Conservation (phyloP, 2,797 vertebrate species). For the Erethizon dorsatum region DNA sequence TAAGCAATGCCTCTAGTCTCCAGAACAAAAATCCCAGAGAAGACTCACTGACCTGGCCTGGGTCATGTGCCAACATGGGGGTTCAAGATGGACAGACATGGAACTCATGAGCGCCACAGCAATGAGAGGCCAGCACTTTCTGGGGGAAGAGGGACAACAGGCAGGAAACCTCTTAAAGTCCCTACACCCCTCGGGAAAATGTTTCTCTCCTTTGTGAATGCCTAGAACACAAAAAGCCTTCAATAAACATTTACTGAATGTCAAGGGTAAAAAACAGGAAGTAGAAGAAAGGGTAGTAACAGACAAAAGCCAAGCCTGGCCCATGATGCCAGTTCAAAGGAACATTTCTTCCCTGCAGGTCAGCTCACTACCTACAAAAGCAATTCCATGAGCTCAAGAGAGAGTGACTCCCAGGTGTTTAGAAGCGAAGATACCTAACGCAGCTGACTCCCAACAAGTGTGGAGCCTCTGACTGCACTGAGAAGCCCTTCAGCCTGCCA, state of each 20-base stretch:
- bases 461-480: background rate
- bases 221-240: background rate
- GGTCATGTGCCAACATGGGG: background rate
- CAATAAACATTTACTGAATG: background rate
- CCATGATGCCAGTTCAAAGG: background rate
- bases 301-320: background rate
- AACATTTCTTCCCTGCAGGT: background rate
- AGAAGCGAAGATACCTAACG: background rate
- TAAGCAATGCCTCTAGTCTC: background rate
- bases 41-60: background rate
- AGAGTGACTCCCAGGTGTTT: background rate
- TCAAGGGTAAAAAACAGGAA: background rate
- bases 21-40: background rate
- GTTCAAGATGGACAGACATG: rapidly evolving
- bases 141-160: background rate
- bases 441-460: background rate
- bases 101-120: too few relatives aligned
- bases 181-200: background rate
- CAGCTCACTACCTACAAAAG: background rate
- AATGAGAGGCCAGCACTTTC: background rate
- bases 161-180: background rate
- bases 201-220: background rate
- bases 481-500: background rate
- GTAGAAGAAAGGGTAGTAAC: background rate
- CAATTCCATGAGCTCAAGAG: background rate